phyloP scores from a whole-genome alignment of 2,113 vertebrate species.

The Pygathrix nemaeus region DNA sequence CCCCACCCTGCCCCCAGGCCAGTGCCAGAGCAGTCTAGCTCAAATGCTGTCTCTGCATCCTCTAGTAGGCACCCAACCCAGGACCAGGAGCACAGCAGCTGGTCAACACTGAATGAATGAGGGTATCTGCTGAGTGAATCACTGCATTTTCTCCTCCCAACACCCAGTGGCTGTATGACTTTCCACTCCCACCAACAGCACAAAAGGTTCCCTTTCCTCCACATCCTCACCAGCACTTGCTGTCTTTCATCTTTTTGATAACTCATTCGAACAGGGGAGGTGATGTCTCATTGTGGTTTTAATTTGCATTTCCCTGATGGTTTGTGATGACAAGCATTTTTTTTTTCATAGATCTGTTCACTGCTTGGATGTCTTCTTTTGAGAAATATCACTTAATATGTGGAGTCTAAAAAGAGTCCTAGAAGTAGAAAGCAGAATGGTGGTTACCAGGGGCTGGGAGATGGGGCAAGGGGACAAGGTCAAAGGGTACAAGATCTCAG shows the following conservation, averaged over 20 bases:
- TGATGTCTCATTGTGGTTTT: background rate
- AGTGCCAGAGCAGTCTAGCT: fast-evolving
- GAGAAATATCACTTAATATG: background rate
- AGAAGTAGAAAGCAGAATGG: background rate
- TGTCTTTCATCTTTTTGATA: background rate
- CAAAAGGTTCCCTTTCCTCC: background rate
- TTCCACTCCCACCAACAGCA: background rate
- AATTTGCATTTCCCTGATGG: background rate
- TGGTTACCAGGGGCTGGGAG: background rate
- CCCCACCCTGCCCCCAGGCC: fast-evolving
- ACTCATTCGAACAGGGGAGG: background rate
- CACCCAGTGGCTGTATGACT: background rate
- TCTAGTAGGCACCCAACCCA: fast-evolving
- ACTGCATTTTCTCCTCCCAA: background rate
- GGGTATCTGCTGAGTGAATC: no score
- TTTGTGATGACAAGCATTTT: background rate
- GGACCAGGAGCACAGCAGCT: fast-evolving
- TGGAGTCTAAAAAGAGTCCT: background rate
- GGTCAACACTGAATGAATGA: fast-evolving
- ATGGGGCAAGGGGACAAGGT: background rate
- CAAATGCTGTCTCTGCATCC: fast-evolving
- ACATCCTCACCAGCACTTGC: background rate
- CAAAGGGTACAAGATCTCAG: background rate
- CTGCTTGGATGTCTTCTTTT: background rate
- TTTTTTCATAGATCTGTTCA: background rate